Evolutionary conservation across 2,888 invertebrate species (phyloP), one percentile per base, ranked within the genome.

Genomic region (Cetonia aurata): DNA sequence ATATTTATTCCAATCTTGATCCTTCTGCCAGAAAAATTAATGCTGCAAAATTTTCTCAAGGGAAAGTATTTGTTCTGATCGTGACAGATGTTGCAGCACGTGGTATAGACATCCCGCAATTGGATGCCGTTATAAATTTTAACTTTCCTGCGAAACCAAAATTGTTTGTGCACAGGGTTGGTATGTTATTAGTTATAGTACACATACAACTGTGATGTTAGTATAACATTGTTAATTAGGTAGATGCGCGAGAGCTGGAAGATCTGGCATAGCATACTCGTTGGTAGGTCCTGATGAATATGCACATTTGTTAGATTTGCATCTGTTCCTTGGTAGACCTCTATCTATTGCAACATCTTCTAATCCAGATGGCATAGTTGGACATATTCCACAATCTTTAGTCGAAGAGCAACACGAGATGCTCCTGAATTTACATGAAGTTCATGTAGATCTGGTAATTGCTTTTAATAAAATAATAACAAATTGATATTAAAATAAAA

Each of bases 11-110:
- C 2, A 95, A 96, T 69, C 86, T 99, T 72, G 99, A 99, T 85
- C 91, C 96, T 0, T 90, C 95, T 0, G 99, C 99, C 0, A 89
- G 99, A 78, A 98, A 98, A 87, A 96, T 97, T 76, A 95, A 98
- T 75, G 92, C 97, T 0, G 96, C 94, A 0, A 94, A 95, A 81
- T 98, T 98, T 85, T 90, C 92, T 50, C 90, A 88, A 76, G 91
- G 91, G 75, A 93, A 93, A 86, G 93, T 92, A 0, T 91, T 90
- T 19, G 94, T 96, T 15, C 86, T 99, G 57, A 86, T 99, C 19
- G 99, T 99, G 0, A 99, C 99, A 0, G 99, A 99, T 85, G 92
- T 99, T 0, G 99, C 99, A 0, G 99, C 99, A 0, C 88, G 99
- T 81, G 99, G 99, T 74, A 93, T 99, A 70, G 99, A 99, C 83